Evolutionary conservation across 2,113 vertebrate species (phyloP), one percentile per base, ranked within the genome.

Genomic region (Onychostoma macrolepis): DNA sequence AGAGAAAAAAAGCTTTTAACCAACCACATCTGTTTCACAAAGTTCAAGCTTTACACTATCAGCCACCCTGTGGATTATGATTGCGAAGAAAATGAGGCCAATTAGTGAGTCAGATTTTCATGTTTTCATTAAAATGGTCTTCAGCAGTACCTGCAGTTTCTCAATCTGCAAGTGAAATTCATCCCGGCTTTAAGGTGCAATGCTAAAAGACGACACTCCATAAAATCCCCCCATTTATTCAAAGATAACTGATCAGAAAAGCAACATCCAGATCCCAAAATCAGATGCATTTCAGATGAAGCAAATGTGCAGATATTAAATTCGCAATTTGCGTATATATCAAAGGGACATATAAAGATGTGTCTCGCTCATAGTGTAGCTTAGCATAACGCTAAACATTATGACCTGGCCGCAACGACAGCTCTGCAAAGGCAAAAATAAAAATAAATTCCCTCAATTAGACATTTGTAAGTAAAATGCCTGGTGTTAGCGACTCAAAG

Each of bases 361-460:
- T 4, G 19, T 36, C 38, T 45, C 19, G 53, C 45, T 24, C 33
- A 90, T 82, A 77, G 65, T 67, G 88, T 71, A 77, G 93, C 88
- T 90, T 94, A 93, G 92, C 89, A 88, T 92, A 89, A 85, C 50
- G 90, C 88, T 77, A 92, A 90, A 87, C 58, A 89, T 86, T 50
- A 91, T 91, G 92, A 92, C 86, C 83, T 84, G 85, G 87, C 92
- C 92, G 88, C 90, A 65, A 58, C 4, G 69, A 15, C 75, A 88
- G 93, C 93, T 92, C 93, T 90, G 91, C 90, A 89, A 91, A 87
- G 90, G 89, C 93, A 92, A 94, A 94, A 94, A 94, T 94, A 96
- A 95, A 95, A 94, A 94, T 95, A 96, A 95, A 95, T 92, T 96
- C 93, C 90, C 84, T 92, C 93, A 95, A 94, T 96, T 95, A 92